Conservation (phyloP, 2,113 vertebrate genomes). For the Hemiprocne comata region DNA sequence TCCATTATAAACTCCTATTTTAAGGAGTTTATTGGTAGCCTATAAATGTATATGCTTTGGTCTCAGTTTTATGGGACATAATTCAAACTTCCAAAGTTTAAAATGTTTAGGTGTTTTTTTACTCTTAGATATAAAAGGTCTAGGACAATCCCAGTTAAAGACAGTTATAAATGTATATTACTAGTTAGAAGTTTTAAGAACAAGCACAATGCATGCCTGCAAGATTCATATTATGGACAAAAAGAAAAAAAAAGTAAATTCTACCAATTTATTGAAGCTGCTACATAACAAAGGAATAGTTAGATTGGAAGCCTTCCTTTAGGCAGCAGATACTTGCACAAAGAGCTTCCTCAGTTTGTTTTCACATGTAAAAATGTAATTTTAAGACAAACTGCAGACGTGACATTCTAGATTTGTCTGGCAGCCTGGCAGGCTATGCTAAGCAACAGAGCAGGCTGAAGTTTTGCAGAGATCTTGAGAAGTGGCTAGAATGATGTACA, state of each 20-base stretch:
- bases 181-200: neutral
- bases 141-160: slow-evolving; percentile 32
- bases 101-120: slow-evolving; percentile 42
- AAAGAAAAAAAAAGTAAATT: neutral
- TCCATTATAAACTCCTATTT: slow-evolving; percentile 71
- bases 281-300: neutral
- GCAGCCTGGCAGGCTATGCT: neutral
- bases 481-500: neutral
- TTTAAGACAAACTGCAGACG: neutral
- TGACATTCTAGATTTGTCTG: neutral
- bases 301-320: neutral
- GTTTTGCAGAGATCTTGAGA: neutral
- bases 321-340: neutral
- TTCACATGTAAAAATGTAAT: neutral
- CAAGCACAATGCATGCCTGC: neutral
- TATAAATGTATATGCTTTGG: slow-evolving; percentile 64
- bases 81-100: slow-evolving; percentile 61
- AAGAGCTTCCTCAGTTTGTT: neutral
- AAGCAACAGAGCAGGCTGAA: neutral
- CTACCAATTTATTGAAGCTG: neutral
- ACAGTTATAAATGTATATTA: slow-evolving; percentile 23
- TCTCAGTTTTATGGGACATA: slow-evolving; percentile 65
- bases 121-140: slow-evolving; percentile 50
- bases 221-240: neutral
- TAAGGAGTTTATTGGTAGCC: slow-evolving; percentile 69